Evolutionary conservation across 2,888 invertebrate genomes (phyloP), one percentile per base, ranked within the genome.

Genomic region (Apodemia mormo): DNA sequence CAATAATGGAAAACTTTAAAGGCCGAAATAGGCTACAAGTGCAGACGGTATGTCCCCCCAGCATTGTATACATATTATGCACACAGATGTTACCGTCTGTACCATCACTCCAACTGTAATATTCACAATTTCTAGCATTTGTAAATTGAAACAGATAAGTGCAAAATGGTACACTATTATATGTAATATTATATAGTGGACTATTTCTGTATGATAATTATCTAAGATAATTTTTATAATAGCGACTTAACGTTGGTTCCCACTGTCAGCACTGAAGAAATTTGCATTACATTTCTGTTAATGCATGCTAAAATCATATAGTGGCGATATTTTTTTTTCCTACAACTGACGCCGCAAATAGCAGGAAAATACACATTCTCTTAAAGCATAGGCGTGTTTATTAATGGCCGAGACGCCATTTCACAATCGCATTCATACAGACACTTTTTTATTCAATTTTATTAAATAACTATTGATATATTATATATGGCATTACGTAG

Each of bases 401-500:
- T 49, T 49, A 14, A 43, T 43, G 43, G 2, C 4, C 14, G 12
- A 49, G 4, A 49, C 12, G 49, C 49, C 14, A 49, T 49, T 14
- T 14, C 14, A 49, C 49, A 49, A 14, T 45, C 12, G 45, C 45
- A 45, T 45, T 45, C 45, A 45, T 45, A 40, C 40, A 45, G 10
- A 45, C 45, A 10, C 43, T 45, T 10, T 45, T 45, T 45, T 45
- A 49, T 4, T 49, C 49, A 49, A 49, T 49, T 49, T 49, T 49
- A 49, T 49, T 45, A 45, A 45, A 45, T 14, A 12, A 49, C 49
- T 14, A 49, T 49, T 49, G 49, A 29, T 56, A 29, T 75, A 78
- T 85, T 56, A 29, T 75, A 78, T 85, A 87, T 86, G 85, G 86
- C 85, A 81, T 85, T 80, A 79, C 80, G 80, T 79, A 81, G 75